Base-by-base conservation (phyloP, 2,113 vertebrate genomes). In the Varanus salvator region DNA sequence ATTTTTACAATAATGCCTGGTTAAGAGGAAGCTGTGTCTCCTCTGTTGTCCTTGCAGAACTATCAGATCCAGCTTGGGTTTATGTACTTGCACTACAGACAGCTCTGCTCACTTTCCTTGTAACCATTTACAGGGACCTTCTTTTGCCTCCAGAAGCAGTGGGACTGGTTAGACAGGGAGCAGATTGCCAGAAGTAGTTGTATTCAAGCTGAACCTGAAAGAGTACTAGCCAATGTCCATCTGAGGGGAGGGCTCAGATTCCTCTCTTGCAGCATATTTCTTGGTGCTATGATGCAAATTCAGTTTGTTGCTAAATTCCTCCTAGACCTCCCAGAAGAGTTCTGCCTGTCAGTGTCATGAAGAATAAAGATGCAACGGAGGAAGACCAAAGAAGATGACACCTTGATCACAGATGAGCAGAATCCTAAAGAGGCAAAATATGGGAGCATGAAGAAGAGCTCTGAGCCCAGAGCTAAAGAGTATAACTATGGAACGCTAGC, bases 361-460 rank as follows among this genome's bases (percentile, higher is more conserved):
- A 91, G 84, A 21, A 68, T 87, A n/a, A 2, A 66, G 57, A 88
- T 81, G 89, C 88, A 68, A 19, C 7, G 1, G 38, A 71, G 34
- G 2, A 80, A 19, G 68, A 52, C 29, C 48, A 27, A 0, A 0
- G 91, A 89, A 0, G 14, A 81, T 25, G 89, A 86, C 11, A 29
- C 84, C 75, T 84, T 94, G 80, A 86, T 89, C 8, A 6, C 64
- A 25, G 74, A 31, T 74, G 90, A 74, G 0, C n/a, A 11, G 9
- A 0, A 23, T 31, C 15, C 19, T 7, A 76, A 29, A 8, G 85
- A 8, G 0, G 0, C 52, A 21, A 2, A 1, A 4, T 95, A 91
- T 0, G 86, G 93, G 21, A 96, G 93, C 48, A 91, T 78, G 34
- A 68, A 71, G 12, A 3, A 69, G 38, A 50, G 14, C 15, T 52